These are phyloP conservation scores for Dendronephthya gigantea DNA, from an alignment of 64 coral and sea anemone species.

Conservation along the genomic window DNA sequence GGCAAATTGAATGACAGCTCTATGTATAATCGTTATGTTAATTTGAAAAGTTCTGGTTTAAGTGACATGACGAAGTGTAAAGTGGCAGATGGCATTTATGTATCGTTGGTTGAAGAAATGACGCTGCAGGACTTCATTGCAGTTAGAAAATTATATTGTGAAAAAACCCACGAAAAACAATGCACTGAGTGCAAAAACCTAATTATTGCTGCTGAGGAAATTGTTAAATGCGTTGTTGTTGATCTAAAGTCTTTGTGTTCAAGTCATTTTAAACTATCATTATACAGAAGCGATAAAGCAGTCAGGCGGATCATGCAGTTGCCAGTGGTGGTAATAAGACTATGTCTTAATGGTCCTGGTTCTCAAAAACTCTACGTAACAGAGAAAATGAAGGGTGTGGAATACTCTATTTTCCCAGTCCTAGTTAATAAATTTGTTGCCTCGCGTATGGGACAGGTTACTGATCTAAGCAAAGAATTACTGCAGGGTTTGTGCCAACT, in stretches of 20 bases:
- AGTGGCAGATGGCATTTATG: constrained; percentile 13
- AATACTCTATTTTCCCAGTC: constrained; percentile 1
- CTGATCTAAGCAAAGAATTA: constrained; percentile 6
- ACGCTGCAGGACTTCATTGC: constrained; percentile 35
- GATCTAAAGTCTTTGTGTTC: background rate
- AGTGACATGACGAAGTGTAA: background rate
- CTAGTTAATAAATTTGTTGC: constrained; percentile 8
- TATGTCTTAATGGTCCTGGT: constrained; percentile 7
- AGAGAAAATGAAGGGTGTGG: background rate
- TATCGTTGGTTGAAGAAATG: constrained; percentile 8
- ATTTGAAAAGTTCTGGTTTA: too few relatives aligned
- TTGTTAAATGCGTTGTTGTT: background rate
- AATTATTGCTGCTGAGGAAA: background rate
- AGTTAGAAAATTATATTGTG: constrained; percentile 20
- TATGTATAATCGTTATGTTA: too few relatives aligned
- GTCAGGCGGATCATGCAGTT: constrained; percentile 24
- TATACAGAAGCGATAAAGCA: background rate
- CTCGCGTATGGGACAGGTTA: background rate
- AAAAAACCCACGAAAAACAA: background rate
- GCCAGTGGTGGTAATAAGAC: constrained; percentile 9
- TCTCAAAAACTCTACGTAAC: constrained; percentile 33
- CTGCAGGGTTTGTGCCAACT: constrained; percentile 24
- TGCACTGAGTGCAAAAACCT: background rate
- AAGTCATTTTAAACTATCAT: background rate
- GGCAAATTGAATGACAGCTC: too few relatives aligned